Evolutionary conservation across 2,113 vertebrate genomes (phyloP), one percentile per base, ranked within the genome.

Genomic region (Pungitius pungitius): DNA sequence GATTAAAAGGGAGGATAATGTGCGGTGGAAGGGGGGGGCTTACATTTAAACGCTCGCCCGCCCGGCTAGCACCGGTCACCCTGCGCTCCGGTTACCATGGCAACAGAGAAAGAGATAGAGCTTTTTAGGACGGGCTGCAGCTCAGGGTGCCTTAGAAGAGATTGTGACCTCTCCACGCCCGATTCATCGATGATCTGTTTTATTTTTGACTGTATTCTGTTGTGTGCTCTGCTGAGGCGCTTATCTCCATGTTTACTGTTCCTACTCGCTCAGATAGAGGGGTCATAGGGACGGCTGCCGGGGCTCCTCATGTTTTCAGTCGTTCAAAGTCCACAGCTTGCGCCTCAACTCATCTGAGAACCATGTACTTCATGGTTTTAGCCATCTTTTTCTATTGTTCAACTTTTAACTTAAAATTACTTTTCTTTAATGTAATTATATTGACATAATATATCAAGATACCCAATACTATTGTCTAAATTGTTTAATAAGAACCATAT

Each of bases 1-100:
- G 89, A 89, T 90, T 91, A 87, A 81, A 85, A 84, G 75, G 51
- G 70, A 83, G 83, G 72, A 69, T 82, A 82, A 87, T 81, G 85
- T 86, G 84, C 54, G 39, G 57, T 77, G 69, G 54, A 88, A 35
- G 68, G 76, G 80, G 73, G 68, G 76, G 80, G 73, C 85, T 88
- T 89, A 85, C 69, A 75, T 82, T 82, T 81, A 89, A 88, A 80
- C 75, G 81, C 66, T 64, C 72, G 62, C 71, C 78, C 83, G 69
- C 81, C 87, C 81, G 60, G 74, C 71, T 52, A 64, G 66, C 84
- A 67, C 61, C 45, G 20, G 77, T 86, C 68, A 85, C 73, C 88
- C 79, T 72, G 78, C 11, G 4, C 77, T 76, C 73, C 4, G 78
- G 89, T 92, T 84, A n/a, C 89, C 85, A 89, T 92, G 75, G 90